A percentile compares a stretch with the other conserved stretches of the same genome.
These are phyloP conservation scores for Poeciliopsis gracilis DNA, from an alignment of 2,797 vertebrate species.

Conservation along the genomic window DNA sequence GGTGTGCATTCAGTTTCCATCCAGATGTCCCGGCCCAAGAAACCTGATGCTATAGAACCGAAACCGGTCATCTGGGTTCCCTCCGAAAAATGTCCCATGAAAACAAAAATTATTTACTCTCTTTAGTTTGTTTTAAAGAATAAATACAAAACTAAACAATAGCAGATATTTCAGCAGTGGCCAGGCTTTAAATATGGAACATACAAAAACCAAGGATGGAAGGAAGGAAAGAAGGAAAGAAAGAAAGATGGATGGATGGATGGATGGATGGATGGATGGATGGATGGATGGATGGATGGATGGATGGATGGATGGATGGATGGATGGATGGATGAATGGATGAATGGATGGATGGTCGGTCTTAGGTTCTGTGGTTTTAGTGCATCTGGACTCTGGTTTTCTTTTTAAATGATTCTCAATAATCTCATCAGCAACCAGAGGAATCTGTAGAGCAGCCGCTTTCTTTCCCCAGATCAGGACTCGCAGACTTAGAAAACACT, in stretches of 20 bases:
- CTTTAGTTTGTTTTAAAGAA: not conserved
- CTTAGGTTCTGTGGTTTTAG: not conserved
- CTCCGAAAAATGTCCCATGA: not conserved
- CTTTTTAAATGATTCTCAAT: not conserved
- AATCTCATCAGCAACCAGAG: not conserved
- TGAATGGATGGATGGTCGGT: not conserved
- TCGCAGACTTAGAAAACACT: not conserved
- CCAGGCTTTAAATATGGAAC: not conserved
- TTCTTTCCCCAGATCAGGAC: not conserved
- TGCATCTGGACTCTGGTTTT: not conserved
- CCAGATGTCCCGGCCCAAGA: constrained; percentile 21
- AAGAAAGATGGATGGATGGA: too few relatives aligned
- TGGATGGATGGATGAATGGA: too few relatives aligned
- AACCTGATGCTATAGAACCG: not conserved
- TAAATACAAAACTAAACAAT: not conserved
- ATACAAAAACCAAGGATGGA: too few relatives aligned
- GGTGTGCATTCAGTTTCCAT: constrained; percentile 31
- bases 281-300: too few relatives aligned
- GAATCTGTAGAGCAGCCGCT: not conserved
- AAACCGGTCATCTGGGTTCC: not conserved
- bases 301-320: too few relatives aligned
- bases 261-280: too few relatives aligned
- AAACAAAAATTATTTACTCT: not conserved
- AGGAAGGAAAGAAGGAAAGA: too few relatives aligned
- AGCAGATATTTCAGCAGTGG: not conserved